These are phyloP conservation scores for Apodemus sylvaticus DNA, from an alignment of 2,113 vertebrate genomes.

Conservation along the genomic window DNA sequence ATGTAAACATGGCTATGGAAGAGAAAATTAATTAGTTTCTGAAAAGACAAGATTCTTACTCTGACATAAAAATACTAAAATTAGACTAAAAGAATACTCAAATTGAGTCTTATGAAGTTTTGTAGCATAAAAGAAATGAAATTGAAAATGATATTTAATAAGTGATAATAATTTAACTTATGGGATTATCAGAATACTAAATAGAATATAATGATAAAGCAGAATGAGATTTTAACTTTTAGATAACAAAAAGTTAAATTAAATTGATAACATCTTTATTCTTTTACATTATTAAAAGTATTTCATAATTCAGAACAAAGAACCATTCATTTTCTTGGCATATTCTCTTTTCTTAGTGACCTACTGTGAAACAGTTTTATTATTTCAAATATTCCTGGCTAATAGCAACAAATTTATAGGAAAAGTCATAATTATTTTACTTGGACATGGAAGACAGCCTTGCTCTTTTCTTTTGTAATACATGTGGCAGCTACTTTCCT, in stretches of 20 bases:
- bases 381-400: background rate
- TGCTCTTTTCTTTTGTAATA: background rate
- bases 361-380: background rate
- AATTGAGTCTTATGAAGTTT: slow-evolving; percentile 51
- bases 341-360: background rate
- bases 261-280: slow-evolving; percentile 54
- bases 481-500: background rate
- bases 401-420: background rate
- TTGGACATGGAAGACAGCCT: background rate
- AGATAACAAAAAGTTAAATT: slow-evolving; percentile 21
- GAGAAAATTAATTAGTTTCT: slow-evolving; percentile 8
- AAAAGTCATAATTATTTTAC: background rate
- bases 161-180: slow-evolving; percentile 70
- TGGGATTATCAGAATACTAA: slow-evolving; percentile 70
- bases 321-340: background rate
- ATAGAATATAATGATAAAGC: slow-evolving; percentile 60
- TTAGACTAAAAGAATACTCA: slow-evolving; percentile 22
- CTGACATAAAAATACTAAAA: background rate
- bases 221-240: slow-evolving; percentile 57
- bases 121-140: slow-evolving; percentile 36
- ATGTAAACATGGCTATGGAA: background rate
- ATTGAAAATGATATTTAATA: slow-evolving; percentile 72
- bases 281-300: slow-evolving; percentile 3
- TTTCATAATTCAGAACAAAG: slow-evolving; percentile 38
- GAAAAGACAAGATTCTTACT: slow-evolving; percentile 24